These are phyloP conservation scores for Aramus guarauna DNA, from an alignment of 2,113 vertebrate species.

Conservation along the genomic window DNA sequence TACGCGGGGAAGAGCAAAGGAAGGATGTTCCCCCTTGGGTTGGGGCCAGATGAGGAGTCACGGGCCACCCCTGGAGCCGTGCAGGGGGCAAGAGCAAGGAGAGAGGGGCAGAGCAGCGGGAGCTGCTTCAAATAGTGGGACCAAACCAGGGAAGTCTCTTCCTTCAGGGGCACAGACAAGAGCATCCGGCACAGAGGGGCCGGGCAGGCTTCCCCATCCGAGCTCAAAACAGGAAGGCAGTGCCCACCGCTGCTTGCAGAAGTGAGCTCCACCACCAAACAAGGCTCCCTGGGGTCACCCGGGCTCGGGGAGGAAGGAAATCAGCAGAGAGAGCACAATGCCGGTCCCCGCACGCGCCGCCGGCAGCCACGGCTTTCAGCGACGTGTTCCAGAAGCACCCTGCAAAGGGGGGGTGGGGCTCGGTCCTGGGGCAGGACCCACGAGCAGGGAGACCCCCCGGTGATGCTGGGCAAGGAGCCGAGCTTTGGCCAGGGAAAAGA, in stretches of 20 bases:
- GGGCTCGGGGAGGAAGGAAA: not conserved
- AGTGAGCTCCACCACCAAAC: not conserved
- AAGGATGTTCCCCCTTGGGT: not conserved
- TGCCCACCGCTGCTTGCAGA: not conserved
- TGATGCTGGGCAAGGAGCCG: no score
- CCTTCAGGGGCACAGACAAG: accelerated
- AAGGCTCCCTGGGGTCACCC: not conserved
- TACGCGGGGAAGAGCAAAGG: not conserved
- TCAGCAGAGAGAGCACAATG: not conserved
- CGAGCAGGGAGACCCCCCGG: not conserved
- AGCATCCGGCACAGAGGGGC: accelerated
- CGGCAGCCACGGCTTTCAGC: accelerated
- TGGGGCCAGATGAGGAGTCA: not conserved
- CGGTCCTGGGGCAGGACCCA: not conserved
- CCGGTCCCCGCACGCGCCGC: accelerated
- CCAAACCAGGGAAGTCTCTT: not conserved
- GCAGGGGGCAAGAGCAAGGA: not conserved
- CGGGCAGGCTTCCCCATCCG: not conserved
- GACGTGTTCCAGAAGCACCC: not conserved
- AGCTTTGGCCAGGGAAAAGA: not conserved
- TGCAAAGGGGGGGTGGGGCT: not conserved
- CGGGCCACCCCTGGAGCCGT: not conserved
- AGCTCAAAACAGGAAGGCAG: not conserved
- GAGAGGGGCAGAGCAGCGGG: not conserved
- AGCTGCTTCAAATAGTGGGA: not conserved